Evolutionary conservation across 2,888 invertebrate species (phyloP).

Genomic region (Phragmatobia fuliginosa): DNA sequence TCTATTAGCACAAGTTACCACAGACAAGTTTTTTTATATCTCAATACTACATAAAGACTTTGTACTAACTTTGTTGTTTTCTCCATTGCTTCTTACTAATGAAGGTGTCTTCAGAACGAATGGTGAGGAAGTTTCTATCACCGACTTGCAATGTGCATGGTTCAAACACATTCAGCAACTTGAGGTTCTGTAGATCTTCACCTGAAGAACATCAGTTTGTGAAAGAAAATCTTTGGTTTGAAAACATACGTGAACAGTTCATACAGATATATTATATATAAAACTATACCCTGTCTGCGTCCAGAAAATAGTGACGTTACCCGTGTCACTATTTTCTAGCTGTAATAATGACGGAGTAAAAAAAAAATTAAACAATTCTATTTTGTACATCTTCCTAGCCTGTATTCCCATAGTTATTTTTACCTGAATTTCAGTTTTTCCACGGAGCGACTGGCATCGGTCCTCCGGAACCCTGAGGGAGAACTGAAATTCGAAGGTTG

Average conservation of each 20-base stretch:
- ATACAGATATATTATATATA: not conserved
- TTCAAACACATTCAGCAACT: conserved; percentile 94
- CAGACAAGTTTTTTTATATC: too few relatives aligned
- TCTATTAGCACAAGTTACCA: too few relatives aligned
- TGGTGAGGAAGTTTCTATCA: conserved; percentile 94
- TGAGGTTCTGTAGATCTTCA: conserved; percentile 93
- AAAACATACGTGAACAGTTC: not conserved
- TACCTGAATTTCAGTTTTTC: too few relatives aligned
- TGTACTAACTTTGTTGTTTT: conserved; percentile 86
- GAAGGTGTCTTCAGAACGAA: conserved; percentile 91
- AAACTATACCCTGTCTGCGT: not conserved
- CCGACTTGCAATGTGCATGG: conserved; percentile 96
- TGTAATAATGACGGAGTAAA: too few relatives aligned
- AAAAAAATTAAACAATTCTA: too few relatives aligned
- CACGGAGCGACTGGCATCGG: too few relatives aligned
- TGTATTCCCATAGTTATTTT: too few relatives aligned
- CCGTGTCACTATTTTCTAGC: too few relatives aligned
- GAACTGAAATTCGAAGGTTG: too few relatives aligned
- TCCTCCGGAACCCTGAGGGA: too few relatives aligned
- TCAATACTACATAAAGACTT: not conserved
- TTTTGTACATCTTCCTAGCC: too few relatives aligned
- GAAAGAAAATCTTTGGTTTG: not conserved
- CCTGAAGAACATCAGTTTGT: conserved; percentile 81
- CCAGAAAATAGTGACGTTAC: not conserved
- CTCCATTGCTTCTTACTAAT: conserved; percentile 93